A percentile compares a stretch with the other conserved stretches of the same genome.
Conservation (phyloP, 2,888 invertebrate species). For the Dyspetes luteomarginatus region DNA sequence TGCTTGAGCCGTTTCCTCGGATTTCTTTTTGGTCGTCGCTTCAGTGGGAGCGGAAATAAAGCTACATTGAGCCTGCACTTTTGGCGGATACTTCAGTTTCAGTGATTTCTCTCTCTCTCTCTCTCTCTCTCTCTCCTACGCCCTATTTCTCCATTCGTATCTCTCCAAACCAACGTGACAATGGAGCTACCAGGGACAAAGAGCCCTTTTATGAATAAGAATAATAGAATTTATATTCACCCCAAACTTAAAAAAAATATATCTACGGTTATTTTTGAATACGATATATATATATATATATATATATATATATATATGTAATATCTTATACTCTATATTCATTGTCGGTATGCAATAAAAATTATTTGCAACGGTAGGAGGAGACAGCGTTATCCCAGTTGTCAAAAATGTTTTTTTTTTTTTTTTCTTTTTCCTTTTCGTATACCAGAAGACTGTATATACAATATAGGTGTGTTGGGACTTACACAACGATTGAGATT, state of each 20-base stretch:
- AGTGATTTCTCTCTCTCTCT: slow-evolving; percentile 52
- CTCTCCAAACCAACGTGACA: slow-evolving; percentile 51
- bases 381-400: slow-evolving; percentile 3
- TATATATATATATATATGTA: too few species aligned
- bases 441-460: not conserved
- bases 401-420: not conserved
- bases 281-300: too few species aligned
- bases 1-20: not conserved
- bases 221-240: slow-evolving; percentile 67
- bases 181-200: slow-evolving; percentile 64
- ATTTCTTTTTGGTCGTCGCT: too few species aligned
- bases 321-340: slow-evolving; percentile 19
- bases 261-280: slow-evolving; percentile 42
- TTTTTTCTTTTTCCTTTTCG: slow-evolving; percentile 12
- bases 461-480: not conserved
- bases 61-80: slow-evolving; percentile 8
- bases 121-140: slow-evolving; percentile 29
- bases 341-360: slow-evolving; percentile 27
- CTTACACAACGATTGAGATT: slow-evolving; percentile 37
- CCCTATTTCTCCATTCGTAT: slow-evolving; percentile 16
- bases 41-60: not conserved
- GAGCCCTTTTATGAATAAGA: slow-evolving; percentile 66
- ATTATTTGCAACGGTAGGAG: not conserved
- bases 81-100: slow-evolving; percentile 39
- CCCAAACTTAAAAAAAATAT: slow-evolving; percentile 27